A percentile compares a stretch with the other conserved stretches of the same genome.
Evolutionary conservation across 2,797 vertebrate genomes (phyloP).

Genomic region (Halcyon chelicuti): DNA sequence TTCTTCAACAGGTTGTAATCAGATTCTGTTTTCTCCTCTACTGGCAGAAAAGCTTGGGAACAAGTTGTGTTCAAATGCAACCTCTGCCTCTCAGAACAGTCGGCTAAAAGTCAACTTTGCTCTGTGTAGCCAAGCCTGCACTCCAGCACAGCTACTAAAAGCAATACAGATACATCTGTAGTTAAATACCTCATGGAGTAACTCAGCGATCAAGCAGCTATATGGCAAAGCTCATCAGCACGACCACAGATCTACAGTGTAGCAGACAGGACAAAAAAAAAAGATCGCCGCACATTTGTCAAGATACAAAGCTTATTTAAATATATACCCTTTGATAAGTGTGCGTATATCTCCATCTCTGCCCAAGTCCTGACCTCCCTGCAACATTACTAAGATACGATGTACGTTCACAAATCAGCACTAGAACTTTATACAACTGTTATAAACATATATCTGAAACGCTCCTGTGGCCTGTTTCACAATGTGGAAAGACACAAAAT

Average conservation of each 20-base stretch:
- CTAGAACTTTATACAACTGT: neutral
- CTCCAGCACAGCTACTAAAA: neutral
- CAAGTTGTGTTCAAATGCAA: neutral
- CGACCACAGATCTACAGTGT: neutral
- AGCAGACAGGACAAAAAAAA: neutral
- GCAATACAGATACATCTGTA: accelerated
- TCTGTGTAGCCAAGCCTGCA: neutral
- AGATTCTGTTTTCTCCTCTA: neutral
- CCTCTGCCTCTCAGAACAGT: neutral
- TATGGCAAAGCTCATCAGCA: neutral
- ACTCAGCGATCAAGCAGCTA: neutral
- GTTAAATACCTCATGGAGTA: neutral
- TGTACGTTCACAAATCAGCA: neutral
- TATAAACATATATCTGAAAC: neutral
- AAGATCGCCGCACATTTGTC: neutral
- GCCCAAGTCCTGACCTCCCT: neutral
- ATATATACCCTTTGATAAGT: neutral
- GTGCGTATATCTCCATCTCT: neutral
- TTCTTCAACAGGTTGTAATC: neutral
- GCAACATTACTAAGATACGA: neutral
- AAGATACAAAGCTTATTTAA: neutral
- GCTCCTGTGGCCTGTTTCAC: neutral
- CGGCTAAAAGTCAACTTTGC: neutral
- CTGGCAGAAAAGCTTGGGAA: neutral
- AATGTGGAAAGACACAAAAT: constrained; percentile 56